phyloP scores from a whole-genome alignment of 2,797 vertebrate genomes.

The Okamejei kenojei region DNA sequence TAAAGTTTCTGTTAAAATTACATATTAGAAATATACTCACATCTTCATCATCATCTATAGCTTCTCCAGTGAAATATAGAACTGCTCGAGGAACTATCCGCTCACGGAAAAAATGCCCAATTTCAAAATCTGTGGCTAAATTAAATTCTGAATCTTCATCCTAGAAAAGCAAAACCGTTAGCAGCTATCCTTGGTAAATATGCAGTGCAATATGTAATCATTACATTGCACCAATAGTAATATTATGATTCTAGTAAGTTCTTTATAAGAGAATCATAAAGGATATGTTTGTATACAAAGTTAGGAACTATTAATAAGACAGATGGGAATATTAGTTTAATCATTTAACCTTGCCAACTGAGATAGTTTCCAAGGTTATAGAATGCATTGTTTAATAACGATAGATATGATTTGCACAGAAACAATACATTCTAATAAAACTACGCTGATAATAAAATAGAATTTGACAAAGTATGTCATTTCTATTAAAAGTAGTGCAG shows the following conservation, averaged over 20 bases:
- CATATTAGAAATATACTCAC: constrained; percentile 58
- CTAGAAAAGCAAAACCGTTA: constrained; percentile 51
- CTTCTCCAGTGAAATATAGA: constrained; percentile 95
- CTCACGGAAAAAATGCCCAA: constrained; percentile 95
- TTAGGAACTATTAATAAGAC: neutral
- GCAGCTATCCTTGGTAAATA: neutral
- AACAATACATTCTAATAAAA: neutral
- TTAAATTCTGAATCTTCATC: constrained; percentile 92
- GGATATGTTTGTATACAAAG: neutral
- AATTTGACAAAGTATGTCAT: neutral
- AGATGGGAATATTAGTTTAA: neutral
- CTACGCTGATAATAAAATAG: neutral
- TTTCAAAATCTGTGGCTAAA: constrained; percentile 88
- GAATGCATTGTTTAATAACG: neutral
- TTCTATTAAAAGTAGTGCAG: neutral
- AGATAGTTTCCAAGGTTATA: neutral
- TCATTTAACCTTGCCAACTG: neutral
- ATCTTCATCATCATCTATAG: constrained; percentile 89
- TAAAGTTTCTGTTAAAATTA: neutral
- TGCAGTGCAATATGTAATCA: neutral
- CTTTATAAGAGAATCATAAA: neutral
- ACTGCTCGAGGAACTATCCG: constrained; percentile 90
- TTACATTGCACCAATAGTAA: neutral
- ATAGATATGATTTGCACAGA: neutral
- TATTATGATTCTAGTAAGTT: neutral